These are phyloP conservation scores for Ricordea florida DNA, from an alignment of 92 coral and sea anemone genomes.

Conservation along the genomic window DNA sequence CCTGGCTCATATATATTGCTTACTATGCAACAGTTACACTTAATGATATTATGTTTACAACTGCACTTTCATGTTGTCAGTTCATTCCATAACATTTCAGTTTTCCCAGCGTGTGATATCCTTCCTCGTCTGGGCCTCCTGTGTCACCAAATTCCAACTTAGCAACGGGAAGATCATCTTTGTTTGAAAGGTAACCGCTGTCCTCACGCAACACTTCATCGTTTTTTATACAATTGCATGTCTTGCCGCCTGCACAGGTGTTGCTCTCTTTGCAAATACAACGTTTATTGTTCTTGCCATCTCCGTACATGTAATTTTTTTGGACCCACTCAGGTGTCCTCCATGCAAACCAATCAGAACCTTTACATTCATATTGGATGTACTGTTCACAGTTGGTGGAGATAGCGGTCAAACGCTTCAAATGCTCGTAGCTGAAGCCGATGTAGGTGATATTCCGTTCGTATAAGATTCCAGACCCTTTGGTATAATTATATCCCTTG, in stretches of 20 bases:
- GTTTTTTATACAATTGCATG: constrained; percentile 38
- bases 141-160: constrained; percentile 45
- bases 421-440: constrained; percentile 5
- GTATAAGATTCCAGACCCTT: too few relatives aligned
- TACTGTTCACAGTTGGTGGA: constrained; percentile 12
- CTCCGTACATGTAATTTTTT: background rate
- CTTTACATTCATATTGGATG: constrained; percentile 6
- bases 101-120: constrained; percentile 43
- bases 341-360: background rate
- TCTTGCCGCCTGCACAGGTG: background rate
- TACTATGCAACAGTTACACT: too few relatives aligned
- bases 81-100: constrained; percentile 6
- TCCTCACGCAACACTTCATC: constrained; percentile 1
- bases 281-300: background rate
- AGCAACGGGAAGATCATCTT: constrained; percentile 26
- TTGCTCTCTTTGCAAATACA: background rate
- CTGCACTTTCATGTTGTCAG: too few relatives aligned
- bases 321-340: background rate
- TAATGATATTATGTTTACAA: background rate
- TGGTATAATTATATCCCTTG: background rate
- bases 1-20: too few relatives aligned
- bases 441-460: background rate
- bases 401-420: background rate
- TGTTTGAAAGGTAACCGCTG: constrained; percentile 26
- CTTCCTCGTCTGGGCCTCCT: background rate